Conservation (phyloP, 2,888 invertebrate genomes). For the Leistus spinibarbis region DNA sequence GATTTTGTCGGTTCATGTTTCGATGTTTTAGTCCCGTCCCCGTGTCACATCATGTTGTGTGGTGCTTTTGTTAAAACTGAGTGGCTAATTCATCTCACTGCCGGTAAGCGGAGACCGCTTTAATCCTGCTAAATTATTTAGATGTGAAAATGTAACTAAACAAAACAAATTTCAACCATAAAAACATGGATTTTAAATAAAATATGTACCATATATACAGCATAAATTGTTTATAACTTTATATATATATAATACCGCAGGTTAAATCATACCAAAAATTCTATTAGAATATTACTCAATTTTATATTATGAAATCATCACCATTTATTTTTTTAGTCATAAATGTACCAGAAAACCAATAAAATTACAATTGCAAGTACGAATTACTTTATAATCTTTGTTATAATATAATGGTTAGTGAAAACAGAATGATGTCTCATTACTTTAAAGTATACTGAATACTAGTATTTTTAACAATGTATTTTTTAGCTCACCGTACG, state of each 20-base stretch:
- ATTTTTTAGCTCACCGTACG: no score
- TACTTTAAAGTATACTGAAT: no score
- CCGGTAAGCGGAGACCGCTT: conserved; percentile 23
- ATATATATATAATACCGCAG: background rate
- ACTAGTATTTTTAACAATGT: no score
- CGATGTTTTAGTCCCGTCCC: conserved; percentile 13
- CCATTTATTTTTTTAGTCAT: no score
- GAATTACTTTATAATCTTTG: no score
- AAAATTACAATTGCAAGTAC: no score
- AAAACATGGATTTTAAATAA: conserved; percentile 23
- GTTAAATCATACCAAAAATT: background rate
- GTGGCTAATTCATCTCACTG: conserved; percentile 30
- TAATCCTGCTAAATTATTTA: conserved; percentile 13
- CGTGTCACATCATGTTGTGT: conserved; percentile 23
- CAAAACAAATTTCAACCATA: conserved; percentile 16
- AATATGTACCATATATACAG: background rate
- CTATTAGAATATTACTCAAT: no score
- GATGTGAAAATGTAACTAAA: conserved; percentile 22
- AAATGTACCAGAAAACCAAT: no score
- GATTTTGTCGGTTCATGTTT: conserved; percentile 4
- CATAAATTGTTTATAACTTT: background rate
- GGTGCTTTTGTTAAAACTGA: conserved; percentile 31
- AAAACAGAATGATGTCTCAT: no score
- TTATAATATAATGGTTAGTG: no score
- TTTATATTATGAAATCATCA: no score